These are phyloP conservation scores for Eupithecia inturbata DNA, from an alignment of 2,888 invertebrate species.

Conservation along the genomic window DNA sequence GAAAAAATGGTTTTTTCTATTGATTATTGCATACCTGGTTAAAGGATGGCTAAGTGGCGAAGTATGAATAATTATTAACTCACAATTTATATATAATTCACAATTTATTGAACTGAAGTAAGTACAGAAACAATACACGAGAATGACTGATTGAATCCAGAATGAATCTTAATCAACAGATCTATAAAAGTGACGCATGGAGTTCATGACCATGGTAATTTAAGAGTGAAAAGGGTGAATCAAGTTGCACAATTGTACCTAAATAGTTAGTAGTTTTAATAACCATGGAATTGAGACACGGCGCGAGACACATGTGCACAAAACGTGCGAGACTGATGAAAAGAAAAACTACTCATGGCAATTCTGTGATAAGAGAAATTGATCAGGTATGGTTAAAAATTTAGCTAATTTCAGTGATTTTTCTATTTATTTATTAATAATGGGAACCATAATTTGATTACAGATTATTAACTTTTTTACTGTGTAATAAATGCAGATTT, in stretches of 20 bases:
- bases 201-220: conserved; percentile 32
- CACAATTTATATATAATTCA: neutral
- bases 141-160: conserved; percentile 9
- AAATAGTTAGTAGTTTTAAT: conserved; percentile 12
- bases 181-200: conserved; percentile 9
- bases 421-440: too few relatives aligned
- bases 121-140: conserved; percentile 8
- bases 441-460: neutral
- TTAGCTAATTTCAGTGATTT: neutral
- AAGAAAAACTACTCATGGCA: neutral
- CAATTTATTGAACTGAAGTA: neutral
- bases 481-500: neutral
- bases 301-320: neutral
- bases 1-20: neutral
- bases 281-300: conserved; percentile 8
- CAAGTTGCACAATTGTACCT: neutral
- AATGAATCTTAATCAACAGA: neutral
- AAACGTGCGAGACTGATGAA: neutral
- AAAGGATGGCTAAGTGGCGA: neutral
- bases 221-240: conserved; percentile 6
- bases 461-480: neutral
- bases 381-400: neutral
- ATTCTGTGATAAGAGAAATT: neutral
- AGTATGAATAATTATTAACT: neutral
- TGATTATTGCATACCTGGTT: neutral